Conservation (phyloP, 2,888 invertebrate species). For the Carabus problematicus region DNA sequence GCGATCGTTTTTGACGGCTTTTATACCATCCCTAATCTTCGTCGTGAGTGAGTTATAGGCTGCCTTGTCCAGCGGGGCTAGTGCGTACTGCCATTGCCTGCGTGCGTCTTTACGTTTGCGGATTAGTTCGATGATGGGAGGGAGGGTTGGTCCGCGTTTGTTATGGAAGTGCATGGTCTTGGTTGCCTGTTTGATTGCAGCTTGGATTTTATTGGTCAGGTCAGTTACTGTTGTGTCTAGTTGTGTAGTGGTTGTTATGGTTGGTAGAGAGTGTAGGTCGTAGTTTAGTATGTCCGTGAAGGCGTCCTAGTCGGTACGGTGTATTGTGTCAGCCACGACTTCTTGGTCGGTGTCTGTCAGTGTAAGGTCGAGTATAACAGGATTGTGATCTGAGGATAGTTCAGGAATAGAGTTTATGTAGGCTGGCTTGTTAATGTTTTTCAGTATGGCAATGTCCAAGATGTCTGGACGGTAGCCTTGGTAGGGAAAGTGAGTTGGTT, state of each 20-base stretch:
- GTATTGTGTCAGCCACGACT: not conserved
- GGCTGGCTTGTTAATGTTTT: constrained; percentile 1
- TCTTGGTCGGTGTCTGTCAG: no score
- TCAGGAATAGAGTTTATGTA: constrained; percentile 16
- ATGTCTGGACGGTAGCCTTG: constrained; percentile 10
- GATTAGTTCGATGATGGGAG: not conserved
- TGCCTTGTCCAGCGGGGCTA: not conserved
- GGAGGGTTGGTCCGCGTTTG: not conserved
- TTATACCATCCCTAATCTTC: not conserved
- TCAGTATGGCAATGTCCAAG: constrained; percentile 32
- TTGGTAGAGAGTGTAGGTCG: not conserved
- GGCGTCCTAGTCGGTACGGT: not conserved
- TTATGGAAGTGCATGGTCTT: not conserved
- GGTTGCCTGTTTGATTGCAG: not conserved
- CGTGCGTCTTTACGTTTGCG: not conserved
- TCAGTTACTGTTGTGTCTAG: not conserved
- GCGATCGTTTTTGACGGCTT: not conserved
- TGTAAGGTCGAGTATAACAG: constrained; percentile 21
- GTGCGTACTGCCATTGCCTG: not conserved
- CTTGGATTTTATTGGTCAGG: not conserved
- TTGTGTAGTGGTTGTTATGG: not conserved
- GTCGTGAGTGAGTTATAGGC: not conserved
- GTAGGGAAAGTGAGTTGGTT: constrained; percentile 5
- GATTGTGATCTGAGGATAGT: constrained; percentile 32
- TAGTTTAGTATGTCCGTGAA: not conserved